phyloP scores from a whole-genome alignment of 1,140 invertebrate genomes.

The Aleiodes sp. region DNA sequence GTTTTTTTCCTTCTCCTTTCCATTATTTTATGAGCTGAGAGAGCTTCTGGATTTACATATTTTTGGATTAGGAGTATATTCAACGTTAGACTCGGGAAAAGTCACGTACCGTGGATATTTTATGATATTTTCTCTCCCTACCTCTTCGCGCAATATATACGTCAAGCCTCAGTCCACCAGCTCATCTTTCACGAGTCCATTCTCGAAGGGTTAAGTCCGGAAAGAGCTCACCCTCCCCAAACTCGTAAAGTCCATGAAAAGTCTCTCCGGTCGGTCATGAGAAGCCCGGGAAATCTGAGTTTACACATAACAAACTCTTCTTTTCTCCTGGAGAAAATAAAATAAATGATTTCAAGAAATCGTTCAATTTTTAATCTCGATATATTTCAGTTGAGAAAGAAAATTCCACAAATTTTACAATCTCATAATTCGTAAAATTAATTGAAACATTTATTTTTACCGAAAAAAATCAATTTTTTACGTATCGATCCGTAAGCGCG shows the following conservation, averaged over 20 bases:
- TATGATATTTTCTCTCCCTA: constrained; percentile 12
- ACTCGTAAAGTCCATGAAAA: constrained; percentile 14
- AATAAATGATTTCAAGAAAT: neutral
- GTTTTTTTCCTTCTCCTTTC: constrained; percentile 3
- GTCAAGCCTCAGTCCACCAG: neutral
- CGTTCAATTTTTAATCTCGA: too few relatives aligned
- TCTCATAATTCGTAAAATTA: too few relatives aligned
- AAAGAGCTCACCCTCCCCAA: neutral
- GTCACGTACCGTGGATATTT: constrained; percentile 16
- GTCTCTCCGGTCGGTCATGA: neutral
- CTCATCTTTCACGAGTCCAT: constrained; percentile 8
- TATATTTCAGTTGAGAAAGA: too few relatives aligned
- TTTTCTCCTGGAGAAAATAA: neutral
- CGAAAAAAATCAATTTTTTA: too few relatives aligned
- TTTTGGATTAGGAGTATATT: constrained; percentile 14
- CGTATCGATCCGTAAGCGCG: too few relatives aligned
- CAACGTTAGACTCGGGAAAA: neutral
- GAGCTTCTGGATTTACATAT: constrained; percentile 4
- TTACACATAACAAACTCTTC: constrained; percentile 1
- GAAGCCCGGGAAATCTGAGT: constrained; percentile 1
- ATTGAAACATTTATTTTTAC: too few relatives aligned
- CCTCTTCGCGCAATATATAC: constrained; percentile 2
- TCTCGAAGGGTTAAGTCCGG: constrained; percentile 13
- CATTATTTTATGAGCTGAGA: neutral
- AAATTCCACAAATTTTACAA: too few relatives aligned